A percentile compares a stretch with the other conserved stretches of the same genome.
These are phyloP conservation scores for Aricia artaxerxes DNA, from an alignment of 2,888 invertebrate genomes.

Conservation along the genomic window DNA sequence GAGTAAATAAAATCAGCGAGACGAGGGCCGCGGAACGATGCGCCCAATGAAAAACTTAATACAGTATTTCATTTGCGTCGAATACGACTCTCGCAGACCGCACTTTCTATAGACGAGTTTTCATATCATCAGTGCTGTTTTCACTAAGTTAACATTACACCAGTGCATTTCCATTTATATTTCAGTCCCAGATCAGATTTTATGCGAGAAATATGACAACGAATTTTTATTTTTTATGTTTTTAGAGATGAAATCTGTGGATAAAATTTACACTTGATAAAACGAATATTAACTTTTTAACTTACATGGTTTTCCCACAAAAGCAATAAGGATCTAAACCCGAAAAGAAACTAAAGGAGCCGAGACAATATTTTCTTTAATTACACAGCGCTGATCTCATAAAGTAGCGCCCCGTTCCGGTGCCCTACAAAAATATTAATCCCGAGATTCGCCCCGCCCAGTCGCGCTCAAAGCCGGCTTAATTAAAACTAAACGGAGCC, in stretches of 20 bases:
- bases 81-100: constrained; percentile 25
- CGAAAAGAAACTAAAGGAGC: neutral
- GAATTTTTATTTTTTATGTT: no score
- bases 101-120: neutral
- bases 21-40: constrained; percentile 31
- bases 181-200: neutral
- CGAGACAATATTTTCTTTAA: constrained; percentile 35
- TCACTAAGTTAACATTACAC: neutral
- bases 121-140: constrained; percentile 15
- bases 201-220: neutral
- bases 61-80: constrained; percentile 29
- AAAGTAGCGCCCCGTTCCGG: constrained; percentile 33
- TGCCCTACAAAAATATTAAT: constrained; percentile 46
- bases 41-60: constrained; percentile 32
- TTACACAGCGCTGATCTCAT: constrained; percentile 32
- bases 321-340: neutral
- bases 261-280: neutral
- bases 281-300: neutral
- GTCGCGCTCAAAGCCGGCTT: constrained; percentile 59
- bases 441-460: constrained; percentile 42
- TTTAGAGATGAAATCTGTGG: neutral
- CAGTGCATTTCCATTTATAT: neutral
- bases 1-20: constrained; percentile 48
- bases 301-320: neutral
- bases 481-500: constrained; percentile 69